Evolutionary conservation across 2,797 vertebrate genomes (phyloP).

Genomic region (Macropus fuliginosus): DNA sequence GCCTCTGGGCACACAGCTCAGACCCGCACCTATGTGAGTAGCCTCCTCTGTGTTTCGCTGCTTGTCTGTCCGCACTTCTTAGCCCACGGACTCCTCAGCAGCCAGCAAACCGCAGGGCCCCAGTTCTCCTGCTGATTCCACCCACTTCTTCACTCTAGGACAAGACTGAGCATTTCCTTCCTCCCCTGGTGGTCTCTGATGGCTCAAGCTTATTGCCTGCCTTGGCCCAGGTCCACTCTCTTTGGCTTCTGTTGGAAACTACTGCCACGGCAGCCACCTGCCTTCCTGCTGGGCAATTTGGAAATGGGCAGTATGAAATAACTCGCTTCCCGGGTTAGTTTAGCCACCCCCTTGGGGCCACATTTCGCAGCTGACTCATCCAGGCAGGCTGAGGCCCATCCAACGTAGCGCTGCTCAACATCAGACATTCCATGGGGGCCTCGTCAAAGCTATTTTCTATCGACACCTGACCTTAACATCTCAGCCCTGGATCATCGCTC

Average conservation of each 20-base stretch:
- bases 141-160: not conserved
- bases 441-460: not conserved
- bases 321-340: not conserved
- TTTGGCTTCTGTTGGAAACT: not conserved
- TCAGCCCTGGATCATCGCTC: not conserved
- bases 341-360: not conserved
- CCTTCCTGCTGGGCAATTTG: not conserved
- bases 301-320: not conserved
- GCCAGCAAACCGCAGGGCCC: not conserved
- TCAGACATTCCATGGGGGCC: not conserved
- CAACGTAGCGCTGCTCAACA: not conserved
- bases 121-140: not conserved
- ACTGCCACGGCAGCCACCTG: not conserved
- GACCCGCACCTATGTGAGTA: not conserved
- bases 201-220: not conserved
- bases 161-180: not conserved
- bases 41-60: not conserved
- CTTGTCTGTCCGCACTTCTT: not conserved
- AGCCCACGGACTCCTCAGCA: not conserved
- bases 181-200: not conserved
- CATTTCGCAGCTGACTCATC: not conserved
- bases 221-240: not conserved
- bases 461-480: not conserved
- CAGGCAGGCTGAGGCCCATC: not conserved
- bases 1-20: not conserved